Base-by-base conservation (phyloP, 2,113 vertebrate species). In the Toxostoma redivivum region DNA sequence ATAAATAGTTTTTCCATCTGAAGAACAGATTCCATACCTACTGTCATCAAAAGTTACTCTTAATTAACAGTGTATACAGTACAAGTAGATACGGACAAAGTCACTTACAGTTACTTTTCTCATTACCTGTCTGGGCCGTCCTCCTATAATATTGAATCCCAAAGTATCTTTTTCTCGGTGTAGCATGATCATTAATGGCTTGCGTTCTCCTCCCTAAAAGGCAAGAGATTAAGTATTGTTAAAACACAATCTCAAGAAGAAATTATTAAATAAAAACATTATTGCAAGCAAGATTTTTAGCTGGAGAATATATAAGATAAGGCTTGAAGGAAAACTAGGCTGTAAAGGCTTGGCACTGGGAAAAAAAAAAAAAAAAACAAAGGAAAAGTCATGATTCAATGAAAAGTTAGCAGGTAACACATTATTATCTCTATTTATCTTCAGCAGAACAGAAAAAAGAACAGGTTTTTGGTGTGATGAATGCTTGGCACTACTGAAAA, bases 121-220 rank as follows among this genome's bases (percentile, higher is more conserved):
- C 8, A 1, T 98, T 98, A 98, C 98, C 98, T 98, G 97, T 88
- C 67, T 96, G 73, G 91, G 95, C 72, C 91, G 96, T 73, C 98
- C 98, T 92, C 98, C 98, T 92, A 97, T 76, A 83, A 98, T 98
- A 89, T 98, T 98, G 97, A 98, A 98, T 89, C 98, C 98, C 96
- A 98, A 95, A 15, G 97, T 95, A 86, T 98, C 96, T 50, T 98
- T 98, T 97, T 98, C 95, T 94, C 97, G 91, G 80, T 97, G 95
- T 27, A 98, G 90, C 88, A 98, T 96, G 85, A 98, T 81, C 1
- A 70, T 97, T 85, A 98, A 65, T 15, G 92, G 88, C 61, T 97
- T 97, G 57, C 80, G 56, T 60, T 96, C 96, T 92, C 89, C 97
- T 88, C 72, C 97, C 98, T 98, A 88, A 18, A 30, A 96, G 72